phyloP scores from a whole-genome alignment of 1,140 invertebrate genomes.

The Diprion similis region DNA sequence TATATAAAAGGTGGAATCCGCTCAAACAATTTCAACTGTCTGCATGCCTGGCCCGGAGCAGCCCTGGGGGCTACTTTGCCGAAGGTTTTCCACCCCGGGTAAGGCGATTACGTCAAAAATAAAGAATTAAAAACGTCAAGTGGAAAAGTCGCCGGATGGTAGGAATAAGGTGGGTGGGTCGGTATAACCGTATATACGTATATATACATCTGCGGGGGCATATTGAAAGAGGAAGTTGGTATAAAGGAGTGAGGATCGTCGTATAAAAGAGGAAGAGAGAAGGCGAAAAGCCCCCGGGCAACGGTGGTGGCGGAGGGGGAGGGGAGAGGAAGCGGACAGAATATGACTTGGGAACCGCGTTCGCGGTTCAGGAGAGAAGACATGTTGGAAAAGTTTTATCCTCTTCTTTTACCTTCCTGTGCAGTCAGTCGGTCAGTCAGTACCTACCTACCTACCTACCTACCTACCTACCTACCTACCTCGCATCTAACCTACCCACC shows the following conservation, averaged over 20 bases:
- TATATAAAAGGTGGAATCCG: constrained; percentile 20
- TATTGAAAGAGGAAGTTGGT: constrained; percentile 43
- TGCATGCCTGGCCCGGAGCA: background rate
- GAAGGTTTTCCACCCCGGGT: constrained; percentile 10
- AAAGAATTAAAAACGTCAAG: constrained; percentile 42
- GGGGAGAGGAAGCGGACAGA: background rate
- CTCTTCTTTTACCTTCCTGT: background rate
- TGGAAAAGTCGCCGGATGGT: constrained; percentile 36
- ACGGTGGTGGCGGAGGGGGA: background rate
- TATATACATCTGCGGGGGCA: constrained; percentile 24
- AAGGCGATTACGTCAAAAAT: constrained; percentile 45
- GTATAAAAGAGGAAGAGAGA: constrained; percentile 30
- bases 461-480: no score
- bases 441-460: no score
- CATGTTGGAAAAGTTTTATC: constrained; percentile 14
- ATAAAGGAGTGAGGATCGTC: constrained; percentile 17
- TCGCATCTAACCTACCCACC: no score
- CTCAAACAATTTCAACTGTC: constrained; percentile 24
- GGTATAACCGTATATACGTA: background rate
- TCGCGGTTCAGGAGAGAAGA: constrained; percentile 30
- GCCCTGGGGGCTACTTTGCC: constrained; percentile 3
- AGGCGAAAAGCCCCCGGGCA: constrained; percentile 23
- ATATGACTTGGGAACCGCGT: constrained; percentile 11
- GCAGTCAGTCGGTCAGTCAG: background rate
- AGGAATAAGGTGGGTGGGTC: background rate